Evolutionary conservation across 2,888 invertebrate genomes (phyloP).

Genomic region (Neoascia interrupta): DNA sequence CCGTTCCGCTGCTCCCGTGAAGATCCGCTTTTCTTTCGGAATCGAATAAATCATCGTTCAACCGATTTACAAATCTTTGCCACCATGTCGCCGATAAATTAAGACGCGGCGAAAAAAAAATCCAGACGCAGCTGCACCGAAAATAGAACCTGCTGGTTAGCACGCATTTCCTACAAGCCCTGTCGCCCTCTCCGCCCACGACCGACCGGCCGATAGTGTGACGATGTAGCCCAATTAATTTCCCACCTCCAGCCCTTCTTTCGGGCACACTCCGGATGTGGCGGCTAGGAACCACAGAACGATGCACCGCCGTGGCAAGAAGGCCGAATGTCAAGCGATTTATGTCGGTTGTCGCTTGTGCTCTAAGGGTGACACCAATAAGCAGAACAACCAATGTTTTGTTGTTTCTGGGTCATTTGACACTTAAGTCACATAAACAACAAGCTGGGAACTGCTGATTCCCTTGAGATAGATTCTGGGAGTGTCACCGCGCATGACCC

Average conservation of each 20-base stretch:
- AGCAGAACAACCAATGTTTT: constrained; percentile 13
- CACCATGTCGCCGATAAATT: constrained; percentile 61
- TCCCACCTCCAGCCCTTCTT: constrained; percentile 39
- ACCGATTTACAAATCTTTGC: constrained; percentile 61
- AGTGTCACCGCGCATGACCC: too few species aligned
- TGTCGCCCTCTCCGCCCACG: constrained; percentile 11
- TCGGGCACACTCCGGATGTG: constrained; percentile 43
- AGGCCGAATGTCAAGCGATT: constrained; percentile 57
- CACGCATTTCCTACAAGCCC: constrained; percentile 36
- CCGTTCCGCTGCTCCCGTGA: neutral
- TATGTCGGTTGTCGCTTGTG: constrained; percentile 40
- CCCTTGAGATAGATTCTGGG: too few species aligned
- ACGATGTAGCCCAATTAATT: constrained; percentile 61
- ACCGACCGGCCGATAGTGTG: constrained; percentile 20
- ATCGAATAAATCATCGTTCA: constrained; percentile 49
- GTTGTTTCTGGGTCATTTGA: constrained; percentile 48
- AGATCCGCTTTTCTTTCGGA: constrained; percentile 24
- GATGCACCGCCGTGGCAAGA: constrained; percentile 32
- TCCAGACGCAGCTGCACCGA: neutral
- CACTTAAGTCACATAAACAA: constrained; percentile 42
- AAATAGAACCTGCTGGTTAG: constrained; percentile 58
- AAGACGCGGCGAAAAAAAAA: constrained; percentile 7
- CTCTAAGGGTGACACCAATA: constrained; percentile 51
- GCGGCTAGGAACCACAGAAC: constrained; percentile 26
- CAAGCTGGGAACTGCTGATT: too few species aligned